Base-by-base conservation (phyloP, 1,140 invertebrate genomes). In the Sitodiplosis mosellana region DNA sequence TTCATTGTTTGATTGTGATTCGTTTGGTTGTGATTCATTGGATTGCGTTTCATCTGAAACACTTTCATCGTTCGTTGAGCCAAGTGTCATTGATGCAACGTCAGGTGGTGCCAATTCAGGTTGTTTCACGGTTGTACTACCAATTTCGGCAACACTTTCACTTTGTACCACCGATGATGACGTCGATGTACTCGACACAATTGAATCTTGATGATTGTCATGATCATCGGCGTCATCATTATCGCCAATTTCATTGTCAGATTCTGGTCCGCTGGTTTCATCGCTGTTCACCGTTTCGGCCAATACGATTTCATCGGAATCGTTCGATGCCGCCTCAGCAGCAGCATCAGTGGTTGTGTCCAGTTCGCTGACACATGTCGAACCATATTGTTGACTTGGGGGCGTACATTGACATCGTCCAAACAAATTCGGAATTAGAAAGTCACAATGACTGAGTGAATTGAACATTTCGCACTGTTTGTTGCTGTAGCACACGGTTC, bases 401-500 rank as follows among this genome's bases (percentile, higher is more conserved):
- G 74, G 69, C 49, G 77, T 81, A 59, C 87, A 92, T 47, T 81
- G 76, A 58, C 88, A 92, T 57, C 83, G 74, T 40, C 88, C 88
- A 57, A 89, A 88, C 6, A 90, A 73, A 62, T 88, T 82, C 11
- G 84, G 85, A 51, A 92, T 87, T 6, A 89, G 71, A 59, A 84
- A 91, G 61, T 89, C 84, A 50, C 88, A 92, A 55, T 86, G 81
- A 45, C 81, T 85, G 53, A 85, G 78, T 42, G 71, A 73, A 53
- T 85, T 82, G 71, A 80, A 85, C 50, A 89, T 71, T 47, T 76
- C 75, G 60, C 88, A 92, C 59, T 91, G 87, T 40, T 80, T 78
- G 58, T 90, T 83, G 56, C 82, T 87, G 64, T 89, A 87, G 59
- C 88, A 92, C n/a, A 88, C 81, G 51, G 87, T 78, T 42, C 83